These are phyloP conservation scores for Tetragnatha montana DNA, from an alignment of 2,888 invertebrate genomes.

Conservation along the genomic window DNA sequence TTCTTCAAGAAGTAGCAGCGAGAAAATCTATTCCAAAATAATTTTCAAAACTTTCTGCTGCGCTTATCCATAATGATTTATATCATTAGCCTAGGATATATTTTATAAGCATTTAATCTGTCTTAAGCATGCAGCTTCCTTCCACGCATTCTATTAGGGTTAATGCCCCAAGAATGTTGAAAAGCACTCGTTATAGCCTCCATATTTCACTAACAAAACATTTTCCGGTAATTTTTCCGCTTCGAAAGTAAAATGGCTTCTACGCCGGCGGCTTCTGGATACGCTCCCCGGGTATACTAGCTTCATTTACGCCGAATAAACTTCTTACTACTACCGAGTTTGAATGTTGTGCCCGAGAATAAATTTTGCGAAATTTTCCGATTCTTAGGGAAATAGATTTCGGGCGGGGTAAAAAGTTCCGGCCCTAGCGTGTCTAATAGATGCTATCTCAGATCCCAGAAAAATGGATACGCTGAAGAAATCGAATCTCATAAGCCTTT, in stretches of 20 bases:
- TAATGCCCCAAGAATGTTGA: conserved; percentile 45
- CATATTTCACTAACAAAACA: conserved; percentile 55
- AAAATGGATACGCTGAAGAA: conserved; percentile 37
- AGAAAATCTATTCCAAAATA: no score
- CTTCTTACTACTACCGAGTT: conserved; percentile 37
- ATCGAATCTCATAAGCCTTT: conserved; percentile 19
- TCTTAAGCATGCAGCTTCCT: conserved; percentile 1
- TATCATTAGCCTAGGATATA: conserved; percentile 6
- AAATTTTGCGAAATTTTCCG: conserved; percentile 51
- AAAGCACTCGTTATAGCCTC: conserved; percentile 23
- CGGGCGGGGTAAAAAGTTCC: conserved; percentile 19
- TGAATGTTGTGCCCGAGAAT: conserved; percentile 30
- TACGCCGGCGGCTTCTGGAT: conserved; percentile 31
- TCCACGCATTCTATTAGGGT: conserved; percentile 39
- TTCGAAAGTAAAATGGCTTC: conserved; percentile 18
- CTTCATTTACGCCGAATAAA: conserved; percentile 58
- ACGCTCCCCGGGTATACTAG: conserved; percentile 29
- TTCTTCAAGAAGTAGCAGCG: no score
- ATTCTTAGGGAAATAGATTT: conserved; percentile 48
- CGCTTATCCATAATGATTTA: conserved; percentile 2
- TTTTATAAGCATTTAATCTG: conserved; percentile 34
- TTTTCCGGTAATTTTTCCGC: conserved; percentile 49
- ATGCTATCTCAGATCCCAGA: conserved; percentile 32
- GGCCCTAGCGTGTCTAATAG: conserved; percentile 49
- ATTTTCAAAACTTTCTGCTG: not conserved